These are phyloP conservation scores for Archocentrus centrarchus DNA, from an alignment of 2,113 vertebrate species.

Conservation along the genomic window DNA sequence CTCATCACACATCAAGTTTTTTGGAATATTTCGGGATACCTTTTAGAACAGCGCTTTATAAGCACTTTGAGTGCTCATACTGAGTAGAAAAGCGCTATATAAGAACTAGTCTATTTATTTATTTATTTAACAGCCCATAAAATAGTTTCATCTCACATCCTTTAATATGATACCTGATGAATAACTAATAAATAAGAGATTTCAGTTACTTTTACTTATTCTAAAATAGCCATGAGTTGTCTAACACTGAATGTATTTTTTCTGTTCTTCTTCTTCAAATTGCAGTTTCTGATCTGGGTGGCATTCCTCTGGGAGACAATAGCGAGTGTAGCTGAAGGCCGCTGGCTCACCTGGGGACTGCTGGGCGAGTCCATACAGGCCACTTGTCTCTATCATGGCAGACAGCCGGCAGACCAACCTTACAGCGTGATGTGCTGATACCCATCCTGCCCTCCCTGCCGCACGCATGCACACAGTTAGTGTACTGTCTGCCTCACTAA, in stretches of 20 bases:
- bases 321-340: constrained; percentile 47
- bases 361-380: constrained; percentile 63
- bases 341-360: constrained; percentile 51
- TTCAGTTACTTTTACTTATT: not conserved
- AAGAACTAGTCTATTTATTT: too few relatives aligned
- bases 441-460: constrained; percentile 11
- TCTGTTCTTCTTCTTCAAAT: constrained; percentile 28
- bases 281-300: constrained; percentile 46
- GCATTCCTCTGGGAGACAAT: constrained; percentile 69
- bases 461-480: constrained; percentile 20
- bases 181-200: not conserved
- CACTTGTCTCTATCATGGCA: constrained; percentile 24
- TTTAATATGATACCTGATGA: not conserved
- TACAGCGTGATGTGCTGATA: constrained; percentile 53
- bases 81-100: too few relatives aligned
- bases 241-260: not conserved
- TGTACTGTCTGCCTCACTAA: not conserved
- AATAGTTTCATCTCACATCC: not conserved
- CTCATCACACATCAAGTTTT: not conserved
- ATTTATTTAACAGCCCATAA: too few relatives aligned
- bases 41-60: not conserved
- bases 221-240: not conserved
- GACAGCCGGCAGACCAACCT: constrained; percentile 37
- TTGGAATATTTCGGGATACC: not conserved
- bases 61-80: too few relatives aligned